Conservation (phyloP, 2,113 vertebrate species). For the Cynocephalus volans region DNA sequence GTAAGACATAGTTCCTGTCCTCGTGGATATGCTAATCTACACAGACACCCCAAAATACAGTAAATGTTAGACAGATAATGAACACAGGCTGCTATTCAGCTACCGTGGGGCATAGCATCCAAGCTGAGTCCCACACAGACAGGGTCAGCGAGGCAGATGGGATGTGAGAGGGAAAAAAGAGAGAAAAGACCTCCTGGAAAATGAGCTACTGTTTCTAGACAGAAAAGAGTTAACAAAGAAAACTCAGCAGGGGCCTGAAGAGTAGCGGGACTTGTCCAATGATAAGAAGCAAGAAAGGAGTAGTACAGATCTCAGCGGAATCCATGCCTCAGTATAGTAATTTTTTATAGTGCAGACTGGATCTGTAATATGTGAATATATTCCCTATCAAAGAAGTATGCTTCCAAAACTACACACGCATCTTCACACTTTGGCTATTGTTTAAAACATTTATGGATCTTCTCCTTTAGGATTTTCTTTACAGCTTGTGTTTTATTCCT, state of each 20-base stretch:
- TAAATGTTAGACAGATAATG: background rate
- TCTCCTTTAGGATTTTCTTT: background rate
- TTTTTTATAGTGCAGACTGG: background rate
- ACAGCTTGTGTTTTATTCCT: background rate
- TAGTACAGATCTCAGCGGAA: background rate
- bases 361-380: background rate
- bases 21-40: background rate
- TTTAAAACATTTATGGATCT: background rate
- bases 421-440: background rate
- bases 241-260: background rate
- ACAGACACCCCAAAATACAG: background rate
- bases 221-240: background rate
- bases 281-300: background rate
- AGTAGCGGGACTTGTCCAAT: background rate
- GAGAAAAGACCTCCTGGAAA: background rate
- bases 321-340: background rate
- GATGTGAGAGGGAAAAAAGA: background rate
- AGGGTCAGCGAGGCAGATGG: background rate
- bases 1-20: background rate
- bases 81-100: background rate
- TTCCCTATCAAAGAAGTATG: background rate
- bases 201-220: background rate
- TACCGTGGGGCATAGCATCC: background rate
- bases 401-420: background rate
- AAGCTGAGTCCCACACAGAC: background rate